These are phyloP conservation scores for Corythaixoides concolor DNA, from an alignment of 2,113 vertebrate species.

Conservation along the genomic window DNA sequence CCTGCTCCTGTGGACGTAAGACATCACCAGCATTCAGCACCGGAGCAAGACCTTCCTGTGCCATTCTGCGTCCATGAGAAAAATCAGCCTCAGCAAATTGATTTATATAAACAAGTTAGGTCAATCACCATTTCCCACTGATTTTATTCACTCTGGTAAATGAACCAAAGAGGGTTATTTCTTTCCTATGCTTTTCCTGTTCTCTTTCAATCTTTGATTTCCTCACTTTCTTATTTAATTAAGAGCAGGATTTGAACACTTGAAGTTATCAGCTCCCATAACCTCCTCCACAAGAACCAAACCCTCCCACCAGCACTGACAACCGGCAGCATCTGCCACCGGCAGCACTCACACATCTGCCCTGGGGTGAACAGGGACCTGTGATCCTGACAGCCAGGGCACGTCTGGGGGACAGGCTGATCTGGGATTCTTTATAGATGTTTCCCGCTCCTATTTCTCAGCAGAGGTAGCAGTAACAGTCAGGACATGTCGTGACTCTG, in stretches of 20 bases:
- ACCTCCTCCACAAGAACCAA: background rate
- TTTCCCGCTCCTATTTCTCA: background rate
- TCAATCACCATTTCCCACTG: background rate
- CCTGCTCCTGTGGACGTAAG: background rate
- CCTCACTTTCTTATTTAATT: background rate
- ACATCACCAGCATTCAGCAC: background rate
- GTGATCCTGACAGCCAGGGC: rapidly evolving
- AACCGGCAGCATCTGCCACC: background rate
- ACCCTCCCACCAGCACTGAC: rapidly evolving
- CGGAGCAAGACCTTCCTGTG: background rate
- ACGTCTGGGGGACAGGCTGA: background rate
- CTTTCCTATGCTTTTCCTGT: background rate
- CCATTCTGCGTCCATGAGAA: background rate
- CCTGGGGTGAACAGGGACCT: background rate
- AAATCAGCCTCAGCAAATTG: background rate
- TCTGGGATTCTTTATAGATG: rapidly evolving
- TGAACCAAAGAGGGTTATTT: background rate
- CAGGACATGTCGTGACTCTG: background rate
- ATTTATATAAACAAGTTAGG: background rate
- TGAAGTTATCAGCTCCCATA: background rate
- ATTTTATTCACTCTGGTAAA: background rate
- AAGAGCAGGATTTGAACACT: background rate
- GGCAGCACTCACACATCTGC: rapidly evolving
- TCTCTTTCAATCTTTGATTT: background rate
- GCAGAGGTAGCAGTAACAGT: background rate